Percentiles rank a stretch among this genome's conserved stretches.
These are phyloP conservation scores for Chrysina gloriosa DNA, from an alignment of 2,888 invertebrate genomes.

Conservation along the genomic window DNA sequence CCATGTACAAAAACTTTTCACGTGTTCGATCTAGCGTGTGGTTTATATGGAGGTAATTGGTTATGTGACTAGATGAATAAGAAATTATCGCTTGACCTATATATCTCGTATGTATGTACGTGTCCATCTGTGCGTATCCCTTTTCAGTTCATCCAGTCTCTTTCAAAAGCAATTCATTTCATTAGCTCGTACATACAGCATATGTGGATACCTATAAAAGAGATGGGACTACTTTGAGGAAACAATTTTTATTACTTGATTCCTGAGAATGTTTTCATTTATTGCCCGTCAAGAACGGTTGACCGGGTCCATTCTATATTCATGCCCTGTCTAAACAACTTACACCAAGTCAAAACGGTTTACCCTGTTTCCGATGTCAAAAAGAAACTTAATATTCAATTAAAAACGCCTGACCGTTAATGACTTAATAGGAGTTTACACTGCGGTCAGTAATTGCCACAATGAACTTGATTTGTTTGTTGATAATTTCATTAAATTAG, in stretches of 20 bases:
- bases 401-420: constrained; percentile 13
- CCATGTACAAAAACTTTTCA: not conserved
- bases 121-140: constrained; percentile 17
- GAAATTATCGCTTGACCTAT: constrained; percentile 20
- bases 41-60: constrained; percentile 18
- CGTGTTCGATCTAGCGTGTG: not conserved
- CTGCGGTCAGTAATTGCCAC: constrained; percentile 6
- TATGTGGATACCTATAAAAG: not conserved
- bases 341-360: not conserved
- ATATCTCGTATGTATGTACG: not conserved
- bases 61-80: constrained; percentile 5
- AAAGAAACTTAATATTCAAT: constrained; percentile 19
- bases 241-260: constrained; percentile 32
- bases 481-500: not conserved
- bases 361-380: not conserved
- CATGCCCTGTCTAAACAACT: constrained; percentile 3
- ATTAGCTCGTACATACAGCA: constrained; percentile 6
- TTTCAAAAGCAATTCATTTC: constrained; percentile 10
- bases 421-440: constrained; percentile 9
- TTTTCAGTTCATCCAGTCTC: not conserved
- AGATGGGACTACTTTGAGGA: not conserved
- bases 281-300: constrained; percentile 2
- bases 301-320: not conserved
- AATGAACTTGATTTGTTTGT: constrained; percentile 8
- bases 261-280: constrained; percentile 27